Conservation (phyloP, 2,797 vertebrate species). For the Fundulus diaphanus region DNA sequence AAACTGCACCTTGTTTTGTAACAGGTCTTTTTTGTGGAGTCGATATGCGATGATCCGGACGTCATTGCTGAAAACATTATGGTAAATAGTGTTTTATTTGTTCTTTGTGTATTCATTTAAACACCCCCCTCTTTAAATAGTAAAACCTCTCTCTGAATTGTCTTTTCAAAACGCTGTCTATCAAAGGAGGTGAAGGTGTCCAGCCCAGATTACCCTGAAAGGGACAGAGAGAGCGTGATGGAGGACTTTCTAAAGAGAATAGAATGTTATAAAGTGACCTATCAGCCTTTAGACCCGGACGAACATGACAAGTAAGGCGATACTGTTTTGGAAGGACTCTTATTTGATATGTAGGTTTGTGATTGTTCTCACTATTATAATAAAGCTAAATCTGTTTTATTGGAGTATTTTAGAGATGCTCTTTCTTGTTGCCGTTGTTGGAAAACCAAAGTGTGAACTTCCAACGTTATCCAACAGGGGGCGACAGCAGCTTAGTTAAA, state of each 20-base stretch:
- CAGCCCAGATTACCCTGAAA: conserved; percentile 95
- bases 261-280: conserved; percentile 98
- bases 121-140: neutral
- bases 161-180: conserved; percentile 29
- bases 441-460: conserved; percentile 18
- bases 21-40: conserved; percentile 98
- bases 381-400: neutral
- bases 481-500: conserved; percentile 32
- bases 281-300: conserved; percentile 93
- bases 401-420: neutral
- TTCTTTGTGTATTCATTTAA: neutral
- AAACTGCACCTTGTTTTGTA: conserved; percentile 21
- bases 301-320: conserved; percentile 89
- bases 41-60: conserved; percentile 94
- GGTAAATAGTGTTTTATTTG: conserved; percentile 77
- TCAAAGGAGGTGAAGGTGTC: conserved; percentile 96
- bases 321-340: neutral
- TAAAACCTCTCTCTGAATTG: neutral
- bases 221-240: conserved; percentile 93
- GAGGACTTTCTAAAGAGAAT: conserved; percentile 98
- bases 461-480: conserved; percentile 58
- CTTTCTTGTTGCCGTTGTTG: neutral
- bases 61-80: conserved; percentile 97
- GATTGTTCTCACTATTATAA: neutral
- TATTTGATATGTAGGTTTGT: neutral